These are phyloP conservation scores for Oryzias celebensis DNA, from an alignment of 2,113 vertebrate genomes.

Conservation along the genomic window DNA sequence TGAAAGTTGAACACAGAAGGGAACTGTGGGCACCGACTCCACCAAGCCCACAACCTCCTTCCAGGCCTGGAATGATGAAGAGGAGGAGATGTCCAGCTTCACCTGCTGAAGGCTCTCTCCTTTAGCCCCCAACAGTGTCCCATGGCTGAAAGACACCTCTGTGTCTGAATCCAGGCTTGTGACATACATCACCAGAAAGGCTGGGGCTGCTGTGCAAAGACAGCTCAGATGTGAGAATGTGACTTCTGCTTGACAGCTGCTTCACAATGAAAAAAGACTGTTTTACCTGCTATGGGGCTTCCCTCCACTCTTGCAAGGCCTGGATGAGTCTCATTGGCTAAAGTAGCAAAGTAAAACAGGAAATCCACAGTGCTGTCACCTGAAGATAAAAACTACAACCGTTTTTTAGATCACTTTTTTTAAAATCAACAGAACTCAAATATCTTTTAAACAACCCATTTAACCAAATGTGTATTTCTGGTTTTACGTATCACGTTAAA, in stretches of 20 bases:
- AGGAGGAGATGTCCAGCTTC: slow-evolving; percentile 65
- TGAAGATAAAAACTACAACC: slow-evolving; percentile 30
- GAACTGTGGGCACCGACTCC: slow-evolving; percentile 64
- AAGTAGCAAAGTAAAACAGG: slow-evolving; percentile 84
- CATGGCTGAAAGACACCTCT: slow-evolving; percentile 68
- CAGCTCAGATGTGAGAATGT: not conserved
- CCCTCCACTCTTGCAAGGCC: slow-evolving; percentile 81
- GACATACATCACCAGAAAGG: slow-evolving; percentile 72
- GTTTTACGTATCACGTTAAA: slow-evolving; percentile 81
- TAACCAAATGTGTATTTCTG: not conserved
- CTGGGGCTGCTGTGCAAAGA: slow-evolving; percentile 55
- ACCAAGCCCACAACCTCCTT: slow-evolving; percentile 72
- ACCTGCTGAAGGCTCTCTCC: slow-evolving; percentile 67
- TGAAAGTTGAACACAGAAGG: slow-evolving; percentile 70
- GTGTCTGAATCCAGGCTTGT: slow-evolving; percentile 62
- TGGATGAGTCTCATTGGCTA: slow-evolving; percentile 81
- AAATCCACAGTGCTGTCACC: slow-evolving; percentile 84
- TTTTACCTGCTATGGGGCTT: slow-evolving; percentile 81
- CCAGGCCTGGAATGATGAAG: slow-evolving; percentile 22
- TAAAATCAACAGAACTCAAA: not conserved
- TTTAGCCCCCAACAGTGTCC: slow-evolving; percentile 65
- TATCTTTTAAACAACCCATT: not conserved
- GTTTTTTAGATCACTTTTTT: no score
- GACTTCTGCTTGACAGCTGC: not conserved
- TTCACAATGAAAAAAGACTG: not conserved